Conservation (phyloP, 2,797 vertebrate genomes). For the Kryptopterus vitreolus region DNA sequence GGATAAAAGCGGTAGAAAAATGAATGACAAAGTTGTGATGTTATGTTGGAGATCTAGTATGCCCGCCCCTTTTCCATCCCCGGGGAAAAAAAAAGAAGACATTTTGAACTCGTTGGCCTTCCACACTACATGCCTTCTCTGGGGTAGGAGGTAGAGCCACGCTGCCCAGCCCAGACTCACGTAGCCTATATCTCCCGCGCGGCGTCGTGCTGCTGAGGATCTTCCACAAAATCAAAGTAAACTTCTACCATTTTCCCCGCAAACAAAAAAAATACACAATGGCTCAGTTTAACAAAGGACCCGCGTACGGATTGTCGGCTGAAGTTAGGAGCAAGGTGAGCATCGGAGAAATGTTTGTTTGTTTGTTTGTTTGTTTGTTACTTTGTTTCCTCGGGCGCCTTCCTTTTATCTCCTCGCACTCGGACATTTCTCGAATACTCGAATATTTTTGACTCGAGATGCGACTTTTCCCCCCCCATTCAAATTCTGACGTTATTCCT, state of each 20-base stretch:
- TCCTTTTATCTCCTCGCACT: neutral
- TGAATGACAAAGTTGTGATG: no score
- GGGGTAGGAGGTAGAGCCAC: constrained; percentile 25
- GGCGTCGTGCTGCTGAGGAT: neutral
- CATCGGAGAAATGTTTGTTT: neutral
- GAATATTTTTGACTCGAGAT: no score
- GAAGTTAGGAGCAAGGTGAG: constrained; percentile 64
- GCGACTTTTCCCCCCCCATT: neutral
- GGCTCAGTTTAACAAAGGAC: constrained; percentile 63
- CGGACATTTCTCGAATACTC: neutral
- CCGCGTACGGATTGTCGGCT: constrained; percentile 62
- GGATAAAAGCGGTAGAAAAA: no score
- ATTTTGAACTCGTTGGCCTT: constrained; percentile 22
- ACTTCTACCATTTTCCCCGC: neutral
- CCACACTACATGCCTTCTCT: neutral
- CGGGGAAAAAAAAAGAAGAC: neutral
- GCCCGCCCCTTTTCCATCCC: no score
- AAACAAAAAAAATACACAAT: constrained; percentile 26
- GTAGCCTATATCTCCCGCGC: neutral
- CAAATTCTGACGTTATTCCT: neutral
- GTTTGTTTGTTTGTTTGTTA: neutral
- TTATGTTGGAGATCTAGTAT: no score
- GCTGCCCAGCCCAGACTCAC: constrained; percentile 19
- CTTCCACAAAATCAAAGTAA: constrained; percentile 2
- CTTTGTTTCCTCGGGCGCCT: constrained; percentile 4